Evolutionary conservation across 2,888 invertebrate genomes (phyloP), one percentile per base, ranked within the genome.

Genomic region (Calameuta pallipes): DNA sequence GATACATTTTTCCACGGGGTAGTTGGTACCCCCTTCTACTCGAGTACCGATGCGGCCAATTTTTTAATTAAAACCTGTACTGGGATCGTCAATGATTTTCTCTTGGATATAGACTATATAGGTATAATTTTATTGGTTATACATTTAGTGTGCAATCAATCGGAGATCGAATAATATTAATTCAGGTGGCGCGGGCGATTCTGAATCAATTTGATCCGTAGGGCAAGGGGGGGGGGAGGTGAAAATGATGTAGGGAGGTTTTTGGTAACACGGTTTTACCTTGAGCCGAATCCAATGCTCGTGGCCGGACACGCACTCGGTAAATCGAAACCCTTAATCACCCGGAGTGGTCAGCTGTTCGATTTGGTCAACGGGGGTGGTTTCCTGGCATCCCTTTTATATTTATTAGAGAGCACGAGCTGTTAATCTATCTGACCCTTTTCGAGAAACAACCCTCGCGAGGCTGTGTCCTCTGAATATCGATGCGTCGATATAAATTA

Each of bases 191-290:
- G 41, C 41, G 6, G 41, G 15, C 41, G 15, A 90, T 89, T 89
- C 87, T 85, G 83, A 90, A 90, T 91, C 90, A 89, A 91, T 90
- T 91, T 90, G 88, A 87, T 80, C 1, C 81, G 78, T 41, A 87
- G 88, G 90, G 85, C 83, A 84, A 83, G 82, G 79, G 36, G 3
- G 11, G 9, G 1, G 35, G 35, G 11, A 78, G 80, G 30, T n/a
- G 86, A 84, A 85, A 88, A 89, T 90, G 89, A 90, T 89, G 89
- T 89, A 90, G 87, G 85, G 84, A 87, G 41, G 41, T 41, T 41
- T 41, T 41, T 6, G 41, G 15, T 41, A 41, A 2, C 15, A 41
- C 15, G 41, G 15, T 41, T 41, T 41, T 41, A 41, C 15, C 41
- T 41, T 15, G 15, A 15, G 41, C 41, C 2, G 41, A 41, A 41